Base-by-base conservation (phyloP, 2,797 vertebrate species). In the Rhinophrynus dorsalis region DNA sequence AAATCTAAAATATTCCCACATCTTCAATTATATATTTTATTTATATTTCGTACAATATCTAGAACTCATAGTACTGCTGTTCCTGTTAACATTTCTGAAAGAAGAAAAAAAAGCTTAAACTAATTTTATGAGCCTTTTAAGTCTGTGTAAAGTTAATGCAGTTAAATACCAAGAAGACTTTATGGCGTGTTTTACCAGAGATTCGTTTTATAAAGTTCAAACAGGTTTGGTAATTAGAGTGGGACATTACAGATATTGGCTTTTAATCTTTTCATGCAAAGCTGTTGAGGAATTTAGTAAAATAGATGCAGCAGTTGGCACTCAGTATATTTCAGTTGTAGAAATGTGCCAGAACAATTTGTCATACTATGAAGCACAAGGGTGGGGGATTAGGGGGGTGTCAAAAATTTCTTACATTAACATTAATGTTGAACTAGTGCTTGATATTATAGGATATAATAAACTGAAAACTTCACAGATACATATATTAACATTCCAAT, bases 191-290 rank as follows among this genome's bases (percentile, higher is more conserved):
- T 60, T 59, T 23, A 59, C 32, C 12, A 21, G 20, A 30, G 56
- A 68, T 59, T 47, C 26, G 38, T 21, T 12, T 33, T 47, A 6
- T 44, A n/a, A n/a, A 50, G 42, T 50, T 68, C 44, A 68, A 51
- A 59, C 21, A 40, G 21, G 23, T 50, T 24, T 9, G 9, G 45
- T 48, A 48, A 48, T 48, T 48, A 48, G 21, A 48, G 20, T 20
- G 15, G 30, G 10, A 11, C 3, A 37, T 37, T 51, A 47, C 11
- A 47, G 32, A 33, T 44, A 44, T 44, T 18, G 20, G 40, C 40
- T 5, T 5, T 5, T 21, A 45, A 56, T 35, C 8, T 3, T 18
- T 7, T 26, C 20, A 47, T 20, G 29, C 13, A 15, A 47, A 18
- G 18, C 29, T 27, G 38, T 32, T 12, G 2, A 17, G 8, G 20